These are phyloP conservation scores for Bimastos eiseni DNA, from an alignment of 2,888 invertebrate species.

Conservation along the genomic window DNA sequence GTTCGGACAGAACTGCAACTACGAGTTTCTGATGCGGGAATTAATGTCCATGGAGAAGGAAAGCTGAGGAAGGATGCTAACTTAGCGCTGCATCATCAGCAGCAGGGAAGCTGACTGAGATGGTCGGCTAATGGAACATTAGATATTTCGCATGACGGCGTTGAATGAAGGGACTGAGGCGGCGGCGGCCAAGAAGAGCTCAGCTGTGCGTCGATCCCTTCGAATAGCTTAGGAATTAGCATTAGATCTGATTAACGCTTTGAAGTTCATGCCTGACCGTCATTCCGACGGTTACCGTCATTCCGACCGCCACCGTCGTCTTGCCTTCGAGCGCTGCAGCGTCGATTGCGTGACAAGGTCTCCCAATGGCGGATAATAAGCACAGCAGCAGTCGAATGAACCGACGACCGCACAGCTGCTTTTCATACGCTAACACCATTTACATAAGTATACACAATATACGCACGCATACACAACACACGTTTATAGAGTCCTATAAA, in stretches of 20 bases:
- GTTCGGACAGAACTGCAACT: neutral
- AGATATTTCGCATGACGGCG: slow-evolving; percentile 13
- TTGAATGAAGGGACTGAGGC: neutral
- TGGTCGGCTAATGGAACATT: slow-evolving; percentile 13
- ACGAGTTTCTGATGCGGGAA: neutral
- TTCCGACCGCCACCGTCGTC: too few species aligned
- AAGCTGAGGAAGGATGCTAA: neutral
- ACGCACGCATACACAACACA: neutral
- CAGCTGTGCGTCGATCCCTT: neutral
- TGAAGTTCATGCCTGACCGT: slow-evolving; percentile 6
- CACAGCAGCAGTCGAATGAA: neutral
- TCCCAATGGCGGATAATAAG: neutral
- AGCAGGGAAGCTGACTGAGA: neutral
- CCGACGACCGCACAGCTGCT: neutral
- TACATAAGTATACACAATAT: neutral
- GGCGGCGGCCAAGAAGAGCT: neutral
- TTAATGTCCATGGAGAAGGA: neutral
- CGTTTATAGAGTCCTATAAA: neutral
- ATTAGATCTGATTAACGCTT: slow-evolving; percentile 1
- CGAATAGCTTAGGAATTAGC: slow-evolving; percentile 6
- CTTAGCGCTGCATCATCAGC: neutral
- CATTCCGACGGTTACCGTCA: neutral
- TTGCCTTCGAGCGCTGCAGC: neutral
- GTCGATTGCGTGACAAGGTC: neutral
- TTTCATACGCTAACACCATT: neutral